Evolutionary conservation across 2,888 invertebrate species (phyloP).

Genomic region (Drosophila histrio): DNA sequence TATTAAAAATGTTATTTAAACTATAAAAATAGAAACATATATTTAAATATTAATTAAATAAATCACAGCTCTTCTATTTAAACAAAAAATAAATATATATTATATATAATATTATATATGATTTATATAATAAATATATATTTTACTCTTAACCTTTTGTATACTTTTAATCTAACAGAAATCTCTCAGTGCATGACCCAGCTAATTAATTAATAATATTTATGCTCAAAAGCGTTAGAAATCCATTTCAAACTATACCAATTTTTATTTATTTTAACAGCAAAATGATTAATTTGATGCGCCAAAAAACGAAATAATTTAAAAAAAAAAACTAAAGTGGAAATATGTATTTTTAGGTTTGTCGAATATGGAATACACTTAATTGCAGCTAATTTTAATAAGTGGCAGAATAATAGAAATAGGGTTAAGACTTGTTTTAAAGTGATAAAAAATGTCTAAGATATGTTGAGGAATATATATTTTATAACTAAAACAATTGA

Average conservation of each 20-base stretch:
- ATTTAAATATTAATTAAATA: too few relatives aligned
- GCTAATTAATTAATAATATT: conserved; percentile 71
- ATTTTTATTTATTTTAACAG: conserved; percentile 79
- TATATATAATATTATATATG: not conserved
- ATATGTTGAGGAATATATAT: too few relatives aligned
- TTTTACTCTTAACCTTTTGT: not conserved
- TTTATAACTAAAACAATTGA: too few relatives aligned
- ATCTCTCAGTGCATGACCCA: conserved; percentile 44
- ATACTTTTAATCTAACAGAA: not conserved
- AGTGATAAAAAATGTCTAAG: too few relatives aligned
- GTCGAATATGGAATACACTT: not conserved
- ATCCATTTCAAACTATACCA: conserved; percentile 71
- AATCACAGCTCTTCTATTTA: too few relatives aligned
- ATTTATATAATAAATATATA: not conserved
- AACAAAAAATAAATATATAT: not conserved
- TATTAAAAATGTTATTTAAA: too few relatives aligned
- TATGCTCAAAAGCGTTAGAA: conserved; percentile 54
- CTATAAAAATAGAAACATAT: too few relatives aligned
- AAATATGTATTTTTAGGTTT: not conserved
- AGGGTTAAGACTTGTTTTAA: too few relatives aligned
- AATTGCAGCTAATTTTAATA: not conserved
- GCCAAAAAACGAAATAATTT: conserved; percentile 45
- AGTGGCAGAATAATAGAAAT: too few relatives aligned
- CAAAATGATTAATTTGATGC: conserved; percentile 72
- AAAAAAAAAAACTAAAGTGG: not conserved